Conservation (phyloP, 2,888 invertebrate genomes). For the Chironomus tentans region DNA sequence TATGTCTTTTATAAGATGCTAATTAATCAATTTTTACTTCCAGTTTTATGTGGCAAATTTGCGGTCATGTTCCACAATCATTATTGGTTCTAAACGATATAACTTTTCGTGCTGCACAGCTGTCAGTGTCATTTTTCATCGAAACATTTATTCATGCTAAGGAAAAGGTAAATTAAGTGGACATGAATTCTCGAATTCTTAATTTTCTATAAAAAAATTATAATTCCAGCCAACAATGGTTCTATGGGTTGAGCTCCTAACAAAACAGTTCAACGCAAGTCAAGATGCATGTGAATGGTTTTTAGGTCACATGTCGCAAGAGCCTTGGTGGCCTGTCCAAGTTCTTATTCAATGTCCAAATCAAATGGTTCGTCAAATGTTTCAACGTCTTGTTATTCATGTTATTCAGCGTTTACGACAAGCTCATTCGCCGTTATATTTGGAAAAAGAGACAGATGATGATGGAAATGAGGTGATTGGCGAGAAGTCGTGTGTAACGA, state of each 20-base stretch:
- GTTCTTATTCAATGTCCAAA: constrained; percentile 92
- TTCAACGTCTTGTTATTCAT: constrained; percentile 88
- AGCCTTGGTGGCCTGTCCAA: constrained; percentile 94
- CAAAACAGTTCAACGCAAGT: constrained; percentile 89
- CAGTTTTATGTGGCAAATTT: constrained; percentile 95
- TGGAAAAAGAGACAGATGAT: constrained; percentile 43
- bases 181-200: constrained; percentile 2
- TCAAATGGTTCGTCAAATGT: constrained; percentile 95
- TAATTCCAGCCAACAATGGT: constrained; percentile 77
- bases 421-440: constrained; percentile 52
- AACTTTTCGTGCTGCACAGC: constrained; percentile 73
- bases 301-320: constrained; percentile 82
- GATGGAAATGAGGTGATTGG: constrained; percentile 46
- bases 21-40: constrained; percentile 31
- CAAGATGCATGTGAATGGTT: constrained; percentile 87
- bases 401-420: constrained; percentile 79
- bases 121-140: constrained; percentile 89
- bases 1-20: no score
- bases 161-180: constrained; percentile 60
- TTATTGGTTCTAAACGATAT: constrained; percentile 70
- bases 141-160: constrained; percentile 96
- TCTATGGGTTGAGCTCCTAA: constrained; percentile 90
- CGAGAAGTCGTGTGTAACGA: constrained; percentile 80
- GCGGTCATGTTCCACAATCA: constrained; percentile 86
- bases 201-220: constrained; percentile 6